Evolutionary conservation across 2,888 invertebrate species (phyloP).

Genomic region (Chirona hameri): DNA sequence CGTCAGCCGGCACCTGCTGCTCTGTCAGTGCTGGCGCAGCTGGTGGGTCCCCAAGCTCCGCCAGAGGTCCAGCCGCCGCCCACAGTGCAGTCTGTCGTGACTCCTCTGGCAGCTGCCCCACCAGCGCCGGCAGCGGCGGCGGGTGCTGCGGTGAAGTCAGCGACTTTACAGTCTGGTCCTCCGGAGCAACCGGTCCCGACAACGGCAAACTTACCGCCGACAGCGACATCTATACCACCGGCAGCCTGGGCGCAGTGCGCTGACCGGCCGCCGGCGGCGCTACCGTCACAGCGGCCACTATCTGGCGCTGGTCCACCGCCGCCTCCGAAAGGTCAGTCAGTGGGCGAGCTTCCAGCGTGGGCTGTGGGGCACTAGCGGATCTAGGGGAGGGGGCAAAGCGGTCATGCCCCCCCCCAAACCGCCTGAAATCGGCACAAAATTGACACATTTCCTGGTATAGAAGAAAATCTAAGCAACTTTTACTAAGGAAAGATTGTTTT

Average conservation of each 20-base stretch:
- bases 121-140: background rate
- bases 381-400: no score
- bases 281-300: background rate
- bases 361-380: no score
- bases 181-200: background rate
- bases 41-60: background rate
- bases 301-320: background rate
- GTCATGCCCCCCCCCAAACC: no score
- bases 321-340: background rate
- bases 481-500: no score
- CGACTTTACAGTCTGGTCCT: background rate
- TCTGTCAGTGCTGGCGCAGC: background rate
- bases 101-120: background rate
- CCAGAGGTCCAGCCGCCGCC: background rate
- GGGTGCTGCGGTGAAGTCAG: background rate
- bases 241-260: background rate
- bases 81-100: background rate
- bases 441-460: no score
- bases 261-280: background rate
- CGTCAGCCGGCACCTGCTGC: background rate
- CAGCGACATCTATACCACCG: background rate
- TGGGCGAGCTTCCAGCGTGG: no score
- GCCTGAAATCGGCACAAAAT: no score
- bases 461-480: no score
- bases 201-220: background rate